Evolutionary conservation across 2,797 vertebrate species (phyloP), one percentile per base, ranked within the genome.

Genomic region (Gadopsis marmoratus): DNA sequence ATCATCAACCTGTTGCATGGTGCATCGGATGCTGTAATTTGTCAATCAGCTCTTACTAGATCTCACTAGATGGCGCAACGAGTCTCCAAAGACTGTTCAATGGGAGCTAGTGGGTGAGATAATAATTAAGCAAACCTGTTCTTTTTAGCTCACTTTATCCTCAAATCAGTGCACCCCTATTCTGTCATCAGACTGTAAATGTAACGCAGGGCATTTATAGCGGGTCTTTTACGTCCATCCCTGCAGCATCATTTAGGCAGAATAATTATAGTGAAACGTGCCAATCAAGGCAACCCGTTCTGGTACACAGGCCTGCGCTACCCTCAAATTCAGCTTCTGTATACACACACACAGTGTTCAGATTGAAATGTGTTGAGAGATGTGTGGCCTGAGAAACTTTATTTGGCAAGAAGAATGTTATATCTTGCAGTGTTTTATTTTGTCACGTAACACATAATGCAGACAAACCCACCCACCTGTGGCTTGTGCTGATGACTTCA

Each of bases 41-140:
- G 16, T 16, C n/a, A 0, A 31, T n/a, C 50, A 14, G 45, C 66
- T 67, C 11, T 71, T 39, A n/a, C 51, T 17, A 3, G 43, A 0
- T 12, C 7, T 29, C 91, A 79, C 85, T 60, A 93, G 92, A 88
- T 91, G 91, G 90, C 81, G 87, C 74, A 82, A 53, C 9, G 33
- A 63, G 54, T 71, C 78, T 66, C 82, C 43, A 14, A 26, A 53
- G 63, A 4, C 13, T 6, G 2, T 1, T 60, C 21, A 35, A 21
- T 26, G 21, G 7, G 21, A 45, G 29, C 53, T 26, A 41, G 41
- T 48, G 45, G 59, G 41, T 12, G 35, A 47, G 55, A 71, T 43
- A 9, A 43, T 17, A 62, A 65, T 60, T 19, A 55, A 65, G 39
- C 8, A 23, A 76, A 76, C 37, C 39, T 12, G 73, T 59, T 61